Conservation (phyloP, 2,888 invertebrate genomes). For the Sesamia inferens region DNA sequence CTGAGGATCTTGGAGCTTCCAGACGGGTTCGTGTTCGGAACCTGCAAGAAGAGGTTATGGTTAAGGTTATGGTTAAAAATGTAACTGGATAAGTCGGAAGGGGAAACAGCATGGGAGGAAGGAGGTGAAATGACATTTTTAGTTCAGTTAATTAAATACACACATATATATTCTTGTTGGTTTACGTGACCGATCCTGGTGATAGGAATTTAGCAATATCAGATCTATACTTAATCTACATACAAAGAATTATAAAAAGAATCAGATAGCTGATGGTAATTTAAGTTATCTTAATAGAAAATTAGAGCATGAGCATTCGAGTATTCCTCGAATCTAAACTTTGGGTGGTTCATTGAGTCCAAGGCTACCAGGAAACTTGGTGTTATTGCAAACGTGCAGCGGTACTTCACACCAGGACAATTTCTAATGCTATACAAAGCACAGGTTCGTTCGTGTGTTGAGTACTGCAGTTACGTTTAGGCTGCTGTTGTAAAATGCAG, state of each 20-base stretch:
- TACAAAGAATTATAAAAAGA: not conserved
- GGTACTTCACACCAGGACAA: too few relatives aligned
- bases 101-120: not conserved
- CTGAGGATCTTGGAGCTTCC: constrained; percentile 89
- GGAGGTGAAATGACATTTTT: not conserved
- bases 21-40: constrained; percentile 88
- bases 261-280: not conserved
- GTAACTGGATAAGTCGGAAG: not conserved
- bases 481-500: too few relatives aligned
- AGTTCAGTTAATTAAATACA: not conserved
- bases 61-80: constrained; percentile 17
- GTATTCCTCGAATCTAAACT: too few relatives aligned
- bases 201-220: not conserved
- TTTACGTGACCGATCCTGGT: not conserved
- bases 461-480: too few relatives aligned
- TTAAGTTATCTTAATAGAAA: not conserved
- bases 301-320: too few relatives aligned
- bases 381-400: too few relatives aligned
- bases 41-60: constrained; percentile 75
- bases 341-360: too few relatives aligned
- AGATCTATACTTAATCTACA: not conserved
- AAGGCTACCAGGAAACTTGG: too few relatives aligned
- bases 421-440: too few relatives aligned
- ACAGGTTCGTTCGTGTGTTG: too few relatives aligned
- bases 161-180: not conserved